Evolutionary conservation across 2,888 invertebrate genomes (phyloP).

Genomic region (Cynaeus angustus): DNA sequence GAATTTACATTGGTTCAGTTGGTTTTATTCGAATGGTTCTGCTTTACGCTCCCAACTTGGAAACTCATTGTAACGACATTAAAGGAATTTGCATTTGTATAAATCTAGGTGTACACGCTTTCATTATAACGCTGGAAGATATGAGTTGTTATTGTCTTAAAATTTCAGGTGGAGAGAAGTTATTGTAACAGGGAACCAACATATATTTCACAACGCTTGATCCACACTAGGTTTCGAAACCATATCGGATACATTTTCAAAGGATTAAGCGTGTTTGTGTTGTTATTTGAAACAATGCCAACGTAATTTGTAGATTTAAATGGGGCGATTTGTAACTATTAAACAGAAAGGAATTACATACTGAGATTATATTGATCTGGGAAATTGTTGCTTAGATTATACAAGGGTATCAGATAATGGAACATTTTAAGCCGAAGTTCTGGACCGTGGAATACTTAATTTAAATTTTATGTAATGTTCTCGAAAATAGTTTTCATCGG

Average conservation of each 20-base stretch:
- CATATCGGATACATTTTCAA: constrained; percentile 24
- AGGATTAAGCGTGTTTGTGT: constrained; percentile 40
- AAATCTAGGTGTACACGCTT: constrained; percentile 27
- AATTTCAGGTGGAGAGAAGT: constrained; percentile 24
- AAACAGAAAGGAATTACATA: constrained; percentile 43
- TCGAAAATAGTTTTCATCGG: not conserved
- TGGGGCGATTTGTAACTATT: constrained; percentile 49
- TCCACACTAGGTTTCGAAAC: constrained; percentile 32
- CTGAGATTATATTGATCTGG: constrained; percentile 48
- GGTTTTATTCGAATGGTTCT: constrained; percentile 39
- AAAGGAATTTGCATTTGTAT: constrained; percentile 53
- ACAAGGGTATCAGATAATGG: constrained; percentile 14
- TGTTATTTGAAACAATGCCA: constrained; percentile 34
- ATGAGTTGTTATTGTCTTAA: constrained; percentile 45
- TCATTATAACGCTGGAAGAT: constrained; percentile 36
- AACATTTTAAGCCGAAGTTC: not conserved
- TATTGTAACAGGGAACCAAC: not conserved
- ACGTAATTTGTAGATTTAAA: constrained; percentile 47
- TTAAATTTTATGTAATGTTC: not conserved
- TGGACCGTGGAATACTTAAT: constrained; percentile 7
- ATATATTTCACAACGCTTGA: constrained; percentile 19
- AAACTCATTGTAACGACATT: constrained; percentile 46
- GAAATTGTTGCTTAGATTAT: constrained; percentile 21
- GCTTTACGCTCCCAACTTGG: constrained; percentile 21
- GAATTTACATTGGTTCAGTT: constrained; percentile 37